Evolutionary conservation across 2,113 vertebrate genomes (phyloP).

Genomic region (Scolopax mira): DNA sequence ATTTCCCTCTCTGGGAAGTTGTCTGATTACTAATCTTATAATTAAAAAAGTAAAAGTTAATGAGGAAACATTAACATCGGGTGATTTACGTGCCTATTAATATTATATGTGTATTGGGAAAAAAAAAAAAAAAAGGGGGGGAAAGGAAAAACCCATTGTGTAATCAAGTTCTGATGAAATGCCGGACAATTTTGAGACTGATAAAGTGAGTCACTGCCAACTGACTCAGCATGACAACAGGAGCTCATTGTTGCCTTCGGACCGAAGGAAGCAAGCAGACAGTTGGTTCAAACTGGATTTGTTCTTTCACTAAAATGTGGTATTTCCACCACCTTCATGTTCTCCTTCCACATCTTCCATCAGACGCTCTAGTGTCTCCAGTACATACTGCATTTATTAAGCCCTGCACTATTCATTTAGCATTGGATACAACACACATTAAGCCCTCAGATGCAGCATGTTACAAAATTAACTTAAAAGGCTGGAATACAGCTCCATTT

Average conservation of each 20-base stretch:
- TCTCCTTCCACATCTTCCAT: background rate
- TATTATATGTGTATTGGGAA: slow-evolving; percentile 14
- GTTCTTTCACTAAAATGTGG: slow-evolving; percentile 13
- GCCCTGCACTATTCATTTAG: background rate
- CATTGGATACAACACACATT: slow-evolving; percentile 14
- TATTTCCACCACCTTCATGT: slow-evolving; percentile 37
- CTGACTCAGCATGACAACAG: slow-evolving; percentile 65
- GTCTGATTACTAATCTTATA: slow-evolving; percentile 38
- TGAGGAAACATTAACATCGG: slow-evolving; percentile 25
- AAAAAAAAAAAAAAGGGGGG: background rate
- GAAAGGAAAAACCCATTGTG: slow-evolving; percentile 29
- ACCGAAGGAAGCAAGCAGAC: slow-evolving; percentile 27
- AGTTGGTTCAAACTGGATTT: slow-evolving; percentile 48
- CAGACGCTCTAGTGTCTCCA: slow-evolving; percentile 10
- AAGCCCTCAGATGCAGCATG: slow-evolving; percentile 33
- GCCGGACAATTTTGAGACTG: slow-evolving; percentile 48
- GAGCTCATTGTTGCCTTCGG: slow-evolving; percentile 55
- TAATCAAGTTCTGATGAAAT: slow-evolving; percentile 54
- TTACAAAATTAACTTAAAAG: slow-evolving; percentile 70
- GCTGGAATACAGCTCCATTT: slow-evolving; percentile 59
- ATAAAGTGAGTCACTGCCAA: slow-evolving; percentile 55
- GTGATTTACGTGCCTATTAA: slow-evolving; percentile 39
- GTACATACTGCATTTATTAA: slow-evolving; percentile 37
- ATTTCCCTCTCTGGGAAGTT: slow-evolving; percentile 46
- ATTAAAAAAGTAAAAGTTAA: slow-evolving; percentile 62